Evolutionary conservation across 2,888 invertebrate species (phyloP), one percentile per base, ranked within the genome.

Genomic region (Tillus elongatus): DNA sequence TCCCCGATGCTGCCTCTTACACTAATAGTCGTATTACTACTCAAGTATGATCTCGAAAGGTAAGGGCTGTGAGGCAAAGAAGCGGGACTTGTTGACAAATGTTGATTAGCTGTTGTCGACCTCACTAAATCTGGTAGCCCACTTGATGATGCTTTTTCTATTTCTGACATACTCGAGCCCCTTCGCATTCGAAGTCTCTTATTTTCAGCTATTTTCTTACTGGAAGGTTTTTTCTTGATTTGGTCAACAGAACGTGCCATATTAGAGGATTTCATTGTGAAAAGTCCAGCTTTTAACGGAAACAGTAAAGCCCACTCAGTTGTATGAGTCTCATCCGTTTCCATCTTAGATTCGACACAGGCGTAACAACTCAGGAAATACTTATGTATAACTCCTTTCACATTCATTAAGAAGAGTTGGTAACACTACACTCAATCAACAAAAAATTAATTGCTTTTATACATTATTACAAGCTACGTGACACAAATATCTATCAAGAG

Each of bases 111-210:
- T 15, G 60, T 64, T n/a, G 68, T 64, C 2, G 72, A 72, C 36
- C 71, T 60, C 2, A 72, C 66, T 6, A 72, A 56, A 46, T 72
- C 70, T 2, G 70, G 68, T 9, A 70, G 44, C 1, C 46, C 44
- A 12, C 40, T 45, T 2, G 53, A 49, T 3, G 57, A 60, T 15
- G 81, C 60, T 56, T 79, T 80, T 58, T 82, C 81, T 53, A 83
- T 67, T 51, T 83, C 82, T 2, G 82, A 82, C 64, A 82, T 69
- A 48, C 81, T 81, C 0, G 81, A 82, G 0, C 82, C 79, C 1
- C 82, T 71, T 3, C 82, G 73, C 47, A 82, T 78, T 31, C 73
- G 68, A 31, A 74, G 62, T 9, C 75, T 65, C 8, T 46, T 40
- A 43, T 41, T 45, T 24, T 51, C 52, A 13, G 46, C 37, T 16